Conservation (phyloP, 2,888 invertebrate genomes). For the Catocala sponsa region DNA sequence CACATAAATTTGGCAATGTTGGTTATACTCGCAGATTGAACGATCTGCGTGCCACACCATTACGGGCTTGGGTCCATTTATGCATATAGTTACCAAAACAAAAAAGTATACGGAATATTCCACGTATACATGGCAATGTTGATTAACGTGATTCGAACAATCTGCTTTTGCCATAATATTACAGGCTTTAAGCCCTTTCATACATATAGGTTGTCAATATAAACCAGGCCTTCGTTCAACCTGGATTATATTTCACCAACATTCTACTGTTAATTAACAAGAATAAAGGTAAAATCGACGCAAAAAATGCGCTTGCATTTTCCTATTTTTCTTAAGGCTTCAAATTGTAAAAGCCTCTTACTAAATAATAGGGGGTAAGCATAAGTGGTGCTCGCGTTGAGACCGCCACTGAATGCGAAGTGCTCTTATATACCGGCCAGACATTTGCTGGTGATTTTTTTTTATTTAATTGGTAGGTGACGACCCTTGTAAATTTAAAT, state of each 20-base stretch:
- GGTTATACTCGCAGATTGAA: too few species aligned
- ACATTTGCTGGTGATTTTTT: constrained; percentile 49
- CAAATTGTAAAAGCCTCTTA: constrained; percentile 52
- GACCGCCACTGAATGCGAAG: constrained; percentile 48
- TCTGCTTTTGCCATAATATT: too few species aligned
- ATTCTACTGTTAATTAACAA: constrained; percentile 39
- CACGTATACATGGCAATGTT: too few species aligned
- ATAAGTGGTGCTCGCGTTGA: constrained; percentile 45
- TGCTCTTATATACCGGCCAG: constrained; percentile 43
- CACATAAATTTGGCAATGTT: too few species aligned
- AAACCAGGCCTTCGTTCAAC: constrained; percentile 1
- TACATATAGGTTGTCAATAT: too few species aligned
- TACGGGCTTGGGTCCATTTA: too few species aligned
- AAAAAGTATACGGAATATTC: too few species aligned
- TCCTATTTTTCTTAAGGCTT: constrained; percentile 55
- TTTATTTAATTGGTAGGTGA: constrained; percentile 49
- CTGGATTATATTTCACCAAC: constrained; percentile 24
- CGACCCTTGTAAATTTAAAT: constrained; percentile 34
- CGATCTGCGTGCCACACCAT: too few species aligned
- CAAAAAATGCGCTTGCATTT: constrained; percentile 43
- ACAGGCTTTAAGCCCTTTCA: too few species aligned
- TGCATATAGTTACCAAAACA: too few species aligned
- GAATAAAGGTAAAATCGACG: constrained; percentile 43
- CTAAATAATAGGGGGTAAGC: constrained; percentile 49
- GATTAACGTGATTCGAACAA: too few species aligned